phyloP scores from a whole-genome alignment of 2,113 vertebrate genomes.

The Aspidoscelis tigris region DNA sequence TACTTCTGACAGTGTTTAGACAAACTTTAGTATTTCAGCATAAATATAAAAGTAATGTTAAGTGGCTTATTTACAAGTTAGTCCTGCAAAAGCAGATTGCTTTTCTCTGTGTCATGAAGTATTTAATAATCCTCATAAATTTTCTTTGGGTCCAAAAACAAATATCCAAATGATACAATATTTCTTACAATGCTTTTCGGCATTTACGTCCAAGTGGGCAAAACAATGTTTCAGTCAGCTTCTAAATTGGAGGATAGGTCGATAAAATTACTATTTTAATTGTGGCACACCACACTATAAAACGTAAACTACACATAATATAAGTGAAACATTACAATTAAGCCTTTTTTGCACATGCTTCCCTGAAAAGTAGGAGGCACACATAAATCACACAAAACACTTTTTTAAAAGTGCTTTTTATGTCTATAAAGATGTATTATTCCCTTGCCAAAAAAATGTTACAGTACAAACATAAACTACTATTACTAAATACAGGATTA shows the following conservation, averaged over 20 bases:
- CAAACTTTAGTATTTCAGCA: slow-evolving; percentile 1
- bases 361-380: background rate
- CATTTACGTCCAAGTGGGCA: slow-evolving; percentile 45
- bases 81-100: background rate
- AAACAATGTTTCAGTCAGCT: slow-evolving; percentile 50
- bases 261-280: slow-evolving; percentile 22
- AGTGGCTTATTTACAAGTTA: too few species aligned
- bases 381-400: slow-evolving; percentile 65
- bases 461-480: background rate
- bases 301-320: slow-evolving; percentile 14
- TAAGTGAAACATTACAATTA: background rate
- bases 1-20: background rate
- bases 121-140: background rate
- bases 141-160: background rate
- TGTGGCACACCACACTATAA: slow-evolving; percentile 47
- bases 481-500: background rate
- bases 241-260: background rate
- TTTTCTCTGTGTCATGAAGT: background rate
- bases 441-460: background rate
- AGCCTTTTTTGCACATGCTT: too few species aligned
- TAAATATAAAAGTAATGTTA: too few species aligned
- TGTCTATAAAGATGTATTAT: slow-evolving; percentile 63
- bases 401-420: slow-evolving; percentile 69
- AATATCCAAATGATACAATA: slow-evolving; percentile 22
- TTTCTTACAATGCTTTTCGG: slow-evolving; percentile 33